Percentiles rank a stretch among this genome's conserved stretches.
Evolutionary conservation across 2,888 invertebrate genomes (phyloP).

Genomic region (Hypolimnas misippus): DNA sequence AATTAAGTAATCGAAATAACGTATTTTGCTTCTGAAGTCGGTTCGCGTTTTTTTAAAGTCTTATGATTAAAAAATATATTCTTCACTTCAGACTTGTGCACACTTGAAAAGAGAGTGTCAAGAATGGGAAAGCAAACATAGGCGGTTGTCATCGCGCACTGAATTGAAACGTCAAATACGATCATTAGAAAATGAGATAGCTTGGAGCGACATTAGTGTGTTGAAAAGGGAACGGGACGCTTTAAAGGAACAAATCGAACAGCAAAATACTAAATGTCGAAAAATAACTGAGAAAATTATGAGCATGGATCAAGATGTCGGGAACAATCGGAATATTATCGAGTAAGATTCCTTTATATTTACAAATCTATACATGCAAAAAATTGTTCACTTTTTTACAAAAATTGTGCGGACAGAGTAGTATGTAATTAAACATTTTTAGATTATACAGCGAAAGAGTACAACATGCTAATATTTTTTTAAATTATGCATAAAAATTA

Average conservation of each 20-base stretch:
- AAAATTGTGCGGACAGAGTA: too few species aligned
- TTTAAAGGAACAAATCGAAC: neutral
- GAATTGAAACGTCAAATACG: conserved; percentile 48
- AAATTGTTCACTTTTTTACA: too few species aligned
- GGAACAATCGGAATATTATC: neutral
- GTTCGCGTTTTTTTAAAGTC: neutral
- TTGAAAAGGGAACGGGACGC: neutral
- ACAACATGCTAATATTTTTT: too few species aligned
- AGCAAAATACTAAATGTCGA: neutral
- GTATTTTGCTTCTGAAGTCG: neutral
- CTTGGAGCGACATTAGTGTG: neutral
- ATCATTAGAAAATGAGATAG: neutral
- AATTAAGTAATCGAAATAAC: neutral
- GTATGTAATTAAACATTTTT: too few species aligned
- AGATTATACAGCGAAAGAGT: too few species aligned
- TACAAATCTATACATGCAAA: too few species aligned
- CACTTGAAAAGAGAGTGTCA: conserved; percentile 68
- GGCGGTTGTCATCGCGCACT: conserved; percentile 82
- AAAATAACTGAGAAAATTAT: neutral
- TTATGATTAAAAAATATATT: neutral
- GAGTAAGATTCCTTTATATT: conserved; percentile 3
- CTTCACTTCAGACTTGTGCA: conserved; percentile 11
- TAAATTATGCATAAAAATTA: too few species aligned
- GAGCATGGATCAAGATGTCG: neutral
- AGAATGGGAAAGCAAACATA: conserved; percentile 81